phyloP scores from a whole-genome alignment of 2,888 invertebrate species.

The Troides oblongomaculatus region DNA sequence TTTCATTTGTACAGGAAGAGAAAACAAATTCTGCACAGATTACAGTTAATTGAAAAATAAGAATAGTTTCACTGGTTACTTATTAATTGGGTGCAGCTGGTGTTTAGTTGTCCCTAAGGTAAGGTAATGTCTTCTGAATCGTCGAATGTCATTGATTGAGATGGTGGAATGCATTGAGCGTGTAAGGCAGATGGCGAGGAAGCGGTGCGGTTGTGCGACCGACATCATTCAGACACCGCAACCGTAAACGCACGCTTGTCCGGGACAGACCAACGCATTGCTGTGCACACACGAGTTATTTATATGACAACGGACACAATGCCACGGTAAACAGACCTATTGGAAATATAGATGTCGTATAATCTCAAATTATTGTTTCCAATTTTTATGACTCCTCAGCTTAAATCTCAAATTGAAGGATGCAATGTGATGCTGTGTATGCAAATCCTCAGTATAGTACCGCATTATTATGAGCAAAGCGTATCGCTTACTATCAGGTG shows the following conservation, averaged over 20 bases:
- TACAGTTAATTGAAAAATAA: too few relatives aligned
- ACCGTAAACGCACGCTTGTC: conserved; percentile 53
- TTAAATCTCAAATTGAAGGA: neutral
- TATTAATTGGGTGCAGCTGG: neutral
- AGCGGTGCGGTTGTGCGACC: conserved; percentile 39
- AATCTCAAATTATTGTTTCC: neutral
- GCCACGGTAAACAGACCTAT: neutral
- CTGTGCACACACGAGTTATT: conserved; percentile 16
- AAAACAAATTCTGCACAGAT: too few relatives aligned
- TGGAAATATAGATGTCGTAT: neutral
- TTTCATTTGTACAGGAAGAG: too few relatives aligned
- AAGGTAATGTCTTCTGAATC: conserved; percentile 36
- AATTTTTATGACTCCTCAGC: neutral
- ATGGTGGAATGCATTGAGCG: conserved; percentile 20
- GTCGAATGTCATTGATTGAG: conserved; percentile 41
- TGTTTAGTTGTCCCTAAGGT: neutral
- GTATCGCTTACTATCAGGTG: conserved; percentile 1
- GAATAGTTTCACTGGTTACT: neutral
- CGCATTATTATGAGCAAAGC: neutral
- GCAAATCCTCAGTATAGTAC: neutral
- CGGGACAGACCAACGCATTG: conserved; percentile 33
- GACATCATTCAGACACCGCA: conserved; percentile 54
- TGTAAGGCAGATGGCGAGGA: conserved; percentile 17
- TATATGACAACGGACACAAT: conserved; percentile 19
- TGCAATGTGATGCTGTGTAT: neutral